Evolutionary conservation across 2,888 invertebrate species (phyloP).

Genomic region (Drosophila birchii): DNA sequence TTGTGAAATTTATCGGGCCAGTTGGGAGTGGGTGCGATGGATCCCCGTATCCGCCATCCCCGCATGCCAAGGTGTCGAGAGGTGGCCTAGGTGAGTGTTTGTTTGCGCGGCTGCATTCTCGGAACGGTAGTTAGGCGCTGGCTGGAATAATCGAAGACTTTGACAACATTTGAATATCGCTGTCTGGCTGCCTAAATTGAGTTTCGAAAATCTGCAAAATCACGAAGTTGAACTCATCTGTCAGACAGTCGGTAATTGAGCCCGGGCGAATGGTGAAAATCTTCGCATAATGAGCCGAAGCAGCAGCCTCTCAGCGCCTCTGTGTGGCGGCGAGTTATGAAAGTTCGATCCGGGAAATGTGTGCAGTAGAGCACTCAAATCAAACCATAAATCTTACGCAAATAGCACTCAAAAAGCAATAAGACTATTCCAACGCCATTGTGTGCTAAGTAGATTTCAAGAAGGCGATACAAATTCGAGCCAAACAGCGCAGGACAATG

Average conservation of each 20-base stretch:
- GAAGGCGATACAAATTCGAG: constrained; percentile 83
- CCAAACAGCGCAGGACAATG: constrained; percentile 58
- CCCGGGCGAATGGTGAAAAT: constrained; percentile 34
- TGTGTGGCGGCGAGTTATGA: constrained; percentile 21
- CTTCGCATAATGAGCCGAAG: constrained; percentile 40
- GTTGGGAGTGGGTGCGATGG: constrained; percentile 51
- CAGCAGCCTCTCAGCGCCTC: neutral
- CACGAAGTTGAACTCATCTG: constrained; percentile 77
- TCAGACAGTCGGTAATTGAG: constrained; percentile 73
- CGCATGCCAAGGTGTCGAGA: constrained; percentile 37
- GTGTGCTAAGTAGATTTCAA: constrained; percentile 84
- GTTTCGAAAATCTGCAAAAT: constrained; percentile 65
- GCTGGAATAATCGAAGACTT: constrained; percentile 74
- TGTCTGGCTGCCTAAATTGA: constrained; percentile 50
- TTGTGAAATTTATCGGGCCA: constrained; percentile 82
- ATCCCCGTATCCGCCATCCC: constrained; percentile 1
- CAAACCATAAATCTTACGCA: constrained; percentile 77
- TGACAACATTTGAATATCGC: constrained; percentile 79
- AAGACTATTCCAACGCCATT: constrained; percentile 82
- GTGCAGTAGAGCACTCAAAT: constrained; percentile 43
- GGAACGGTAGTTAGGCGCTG: constrained; percentile 73
- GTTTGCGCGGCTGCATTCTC: constrained; percentile 52
- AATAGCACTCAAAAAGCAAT: constrained; percentile 83
- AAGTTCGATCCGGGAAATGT: constrained; percentile 16
- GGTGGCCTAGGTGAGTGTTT: constrained; percentile 30